A percentile compares a stretch with the other conserved stretches of the same genome.
These are phyloP conservation scores for Anguilla pacifica DNA, from an alignment of 2,797 vertebrate species.

Conservation along the genomic window DNA sequence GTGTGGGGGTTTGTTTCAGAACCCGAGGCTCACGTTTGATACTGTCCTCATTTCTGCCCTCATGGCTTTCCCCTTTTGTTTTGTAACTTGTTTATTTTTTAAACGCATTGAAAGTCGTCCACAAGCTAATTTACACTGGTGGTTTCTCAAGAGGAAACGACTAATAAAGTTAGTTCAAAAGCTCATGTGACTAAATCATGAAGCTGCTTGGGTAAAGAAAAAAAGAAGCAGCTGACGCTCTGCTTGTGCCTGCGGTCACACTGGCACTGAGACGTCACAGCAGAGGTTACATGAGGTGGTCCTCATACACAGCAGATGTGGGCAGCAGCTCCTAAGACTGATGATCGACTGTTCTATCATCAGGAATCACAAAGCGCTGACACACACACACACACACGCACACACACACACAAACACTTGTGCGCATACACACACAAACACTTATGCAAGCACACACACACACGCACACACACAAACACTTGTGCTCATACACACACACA, in stretches of 20 bases:
- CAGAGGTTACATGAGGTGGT: background rate
- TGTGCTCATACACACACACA: too few species aligned
- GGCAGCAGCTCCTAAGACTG: background rate
- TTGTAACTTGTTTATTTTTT: background rate
- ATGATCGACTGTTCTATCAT: background rate
- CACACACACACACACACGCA: background rate
- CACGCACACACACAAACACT: background rate
- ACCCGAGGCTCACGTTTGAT: background rate
- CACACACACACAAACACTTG: background rate
- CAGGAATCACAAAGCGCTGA: background rate
- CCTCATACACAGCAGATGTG: background rate
- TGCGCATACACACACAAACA: background rate
- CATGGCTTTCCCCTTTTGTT: background rate
- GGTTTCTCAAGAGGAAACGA: background rate
- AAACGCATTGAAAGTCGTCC: background rate
- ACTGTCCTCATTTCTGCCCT: background rate
- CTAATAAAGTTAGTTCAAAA: background rate
- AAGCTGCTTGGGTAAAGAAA: background rate
- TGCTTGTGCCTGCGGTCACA: background rate
- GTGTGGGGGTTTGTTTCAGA: background rate
- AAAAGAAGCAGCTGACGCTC: background rate
- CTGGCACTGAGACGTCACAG: background rate
- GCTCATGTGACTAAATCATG: background rate
- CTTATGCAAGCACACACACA: background rate
- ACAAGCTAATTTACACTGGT: background rate